Base-by-base conservation (phyloP, 92 coral and sea anemone species). In the Zoanthus sociatus region DNA sequence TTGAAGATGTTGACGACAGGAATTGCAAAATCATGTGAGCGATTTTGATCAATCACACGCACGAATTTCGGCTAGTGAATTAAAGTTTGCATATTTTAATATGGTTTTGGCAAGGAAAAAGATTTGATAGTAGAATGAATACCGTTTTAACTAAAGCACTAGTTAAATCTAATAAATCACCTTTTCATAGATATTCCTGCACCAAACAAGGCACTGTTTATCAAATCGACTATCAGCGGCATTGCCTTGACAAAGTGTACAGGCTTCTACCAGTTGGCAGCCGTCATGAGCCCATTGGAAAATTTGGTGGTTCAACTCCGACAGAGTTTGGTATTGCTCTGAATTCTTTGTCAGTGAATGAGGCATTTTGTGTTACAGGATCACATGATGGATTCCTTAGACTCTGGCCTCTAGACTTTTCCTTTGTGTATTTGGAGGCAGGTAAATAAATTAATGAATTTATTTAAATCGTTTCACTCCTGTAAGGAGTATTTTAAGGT, bases 311-410 rank as follows among this genome's bases (percentile, higher is more conserved):
- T 72, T 86, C 92, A 45, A 88, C 91, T 5, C 90, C 92, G 17
- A 90, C 92, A 75, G 92, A 92, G 94, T 94, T 90, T 82, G 97
- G 93, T 31, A 91, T 95, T 83, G 92, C 93, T 17, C 87, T 97
- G 53, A 95, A 93, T 76, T 92, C 94, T 51, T 69, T 97, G 70
- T 93, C 90, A 73, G 98, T 97, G 32, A 97, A 93, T 73, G 99
- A 95, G 42, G 91, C 98, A 32, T 97, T 92, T 84, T 97, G 99
- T 92, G 98, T 87, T 56, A 97, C 99, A 33, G 99, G 99, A 9
- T 97, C 98, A 18, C 95, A 92, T 84, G 99, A 97, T 92, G 99
- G 99, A 0, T 95, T 90, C 78, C 95, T 97, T 37, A 91, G 99
- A 47, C 86, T 97, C 30, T 97, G 99, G 99, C 92, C 98, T 6